Conservation (phyloP, 2,113 vertebrate genomes). For the Tauraco erythrolophus region DNA sequence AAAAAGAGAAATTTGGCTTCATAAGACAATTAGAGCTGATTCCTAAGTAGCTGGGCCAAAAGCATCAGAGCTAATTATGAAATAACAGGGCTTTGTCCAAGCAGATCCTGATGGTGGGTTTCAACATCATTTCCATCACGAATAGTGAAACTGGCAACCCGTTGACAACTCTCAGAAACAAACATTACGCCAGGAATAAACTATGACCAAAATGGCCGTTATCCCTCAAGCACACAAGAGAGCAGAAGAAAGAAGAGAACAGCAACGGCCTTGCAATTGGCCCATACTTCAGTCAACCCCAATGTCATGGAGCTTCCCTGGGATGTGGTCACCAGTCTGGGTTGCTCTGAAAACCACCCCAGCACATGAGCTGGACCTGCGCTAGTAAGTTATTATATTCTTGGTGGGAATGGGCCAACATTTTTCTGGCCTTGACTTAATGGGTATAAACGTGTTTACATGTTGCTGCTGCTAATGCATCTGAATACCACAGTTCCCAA, state of each 20-base stretch:
- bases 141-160: background rate
- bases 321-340: background rate
- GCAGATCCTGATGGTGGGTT: background rate
- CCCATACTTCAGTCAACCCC: background rate
- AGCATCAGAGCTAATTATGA: slow-evolving; percentile 21
- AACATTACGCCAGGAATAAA: background rate
- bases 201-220: background rate
- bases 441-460: background rate
- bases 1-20: background rate
- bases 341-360: background rate
- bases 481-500: slow-evolving; percentile 22
- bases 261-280: background rate
- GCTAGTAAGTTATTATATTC: background rate
- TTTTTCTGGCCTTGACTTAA: slow-evolving; percentile 29
- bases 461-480: background rate
- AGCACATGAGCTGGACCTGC: background rate
- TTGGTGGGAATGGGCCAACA: background rate
- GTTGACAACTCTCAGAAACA: background rate
- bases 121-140: background rate
- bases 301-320: background rate
- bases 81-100: slow-evolving; percentile 20
- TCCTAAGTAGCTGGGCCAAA: slow-evolving; percentile 6
- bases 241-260: background rate
- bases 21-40: background rate
- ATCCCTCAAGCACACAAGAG: background rate